Evolutionary conservation across 2,113 vertebrate species (phyloP), one percentile per base, ranked within the genome.

Genomic region (Tichodroma muraria): DNA sequence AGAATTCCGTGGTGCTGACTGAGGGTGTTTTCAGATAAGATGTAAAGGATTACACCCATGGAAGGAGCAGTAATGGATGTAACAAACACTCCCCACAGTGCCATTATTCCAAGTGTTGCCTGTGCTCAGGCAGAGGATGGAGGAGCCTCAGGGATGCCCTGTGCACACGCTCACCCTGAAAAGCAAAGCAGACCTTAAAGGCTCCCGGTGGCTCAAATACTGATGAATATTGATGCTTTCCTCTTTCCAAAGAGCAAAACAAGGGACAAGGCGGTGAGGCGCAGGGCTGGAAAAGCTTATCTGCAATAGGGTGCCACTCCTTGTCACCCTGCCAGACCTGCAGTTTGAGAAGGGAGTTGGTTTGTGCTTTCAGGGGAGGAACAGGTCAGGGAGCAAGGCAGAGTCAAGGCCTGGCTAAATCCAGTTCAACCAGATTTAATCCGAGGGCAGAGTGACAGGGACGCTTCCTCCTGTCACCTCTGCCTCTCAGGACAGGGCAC

Each of bases 101-200:
- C 87, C 92, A 65, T 15, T 15, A 17, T 3, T 12, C 24, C 4
- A 0, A 3, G 0, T 16, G 73, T 0, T 64, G 24, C 53, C 33
- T 4, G 70, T 23, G 64, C 23, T 40, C 47, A 13, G 76, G 52
- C 52, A 64, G 50, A 0, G 30, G 10, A 20, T 6, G 57, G 81
- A n/a, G 7, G 65, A 93, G 68, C 53, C 47, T 1, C 31, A 7
- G 57, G 40, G 60, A 38, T 33, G 54, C 35, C 22, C 30, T 3
- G 12, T 1, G 44, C 28, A 38, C 81, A 27, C 6, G 6, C 37
- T 28, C 68, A 40, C 40, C n/a, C n/a, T 45, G 28, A 49, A 60
- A 69, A 42, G 18, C 61, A 38, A 59, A 88, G 20, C 18, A 6
- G 1, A 8, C 7, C 30, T 44, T n/a, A 21, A 59, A 63, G 35